phyloP scores from a whole-genome alignment of 2,797 vertebrate genomes.

The Pseudomugil gertrudae region DNA sequence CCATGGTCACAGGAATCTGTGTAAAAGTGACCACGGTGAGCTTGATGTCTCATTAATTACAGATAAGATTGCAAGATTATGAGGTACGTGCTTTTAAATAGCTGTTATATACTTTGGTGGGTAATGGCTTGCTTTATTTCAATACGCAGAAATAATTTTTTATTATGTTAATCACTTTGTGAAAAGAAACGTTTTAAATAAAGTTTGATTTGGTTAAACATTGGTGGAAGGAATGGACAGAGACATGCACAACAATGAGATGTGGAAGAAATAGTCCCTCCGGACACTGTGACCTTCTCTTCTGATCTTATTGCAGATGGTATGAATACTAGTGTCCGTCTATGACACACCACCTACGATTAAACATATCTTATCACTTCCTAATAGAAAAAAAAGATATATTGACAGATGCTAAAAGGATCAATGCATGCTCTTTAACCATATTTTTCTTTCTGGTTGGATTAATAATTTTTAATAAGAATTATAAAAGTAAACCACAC shows the following conservation, averaged over 20 bases:
- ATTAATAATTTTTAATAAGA: slow-evolving; percentile 30
- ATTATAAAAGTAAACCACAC: slow-evolving; percentile 5
- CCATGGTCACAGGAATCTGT: slow-evolving; percentile 61
- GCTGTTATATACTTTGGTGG: too few species aligned
- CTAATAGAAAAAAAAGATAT: background rate
- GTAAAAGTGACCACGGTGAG: slow-evolving; percentile 43
- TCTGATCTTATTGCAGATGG: background rate
- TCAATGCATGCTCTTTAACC: background rate
- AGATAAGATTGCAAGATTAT: too few species aligned
- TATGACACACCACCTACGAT: background rate
- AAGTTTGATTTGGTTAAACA: too few species aligned
- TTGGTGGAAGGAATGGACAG: background rate
- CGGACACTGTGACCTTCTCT: background rate
- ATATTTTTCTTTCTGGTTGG: slow-evolving; percentile 12
- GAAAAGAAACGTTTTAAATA: too few species aligned
- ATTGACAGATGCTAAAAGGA: background rate
- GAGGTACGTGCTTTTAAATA: too few species aligned
- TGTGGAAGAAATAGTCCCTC: slow-evolving; percentile 50
- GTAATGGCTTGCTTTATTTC: too few species aligned
- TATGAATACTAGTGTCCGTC: background rate
- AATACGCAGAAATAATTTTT: too few species aligned
- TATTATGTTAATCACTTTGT: too few species aligned
- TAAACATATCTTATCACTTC: background rate
- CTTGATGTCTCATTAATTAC: slow-evolving; percentile 62
- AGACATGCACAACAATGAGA: slow-evolving; percentile 6